These are phyloP conservation scores for Murina feae DNA, from an alignment of 2,113 vertebrate genomes.

Conservation along the genomic window DNA sequence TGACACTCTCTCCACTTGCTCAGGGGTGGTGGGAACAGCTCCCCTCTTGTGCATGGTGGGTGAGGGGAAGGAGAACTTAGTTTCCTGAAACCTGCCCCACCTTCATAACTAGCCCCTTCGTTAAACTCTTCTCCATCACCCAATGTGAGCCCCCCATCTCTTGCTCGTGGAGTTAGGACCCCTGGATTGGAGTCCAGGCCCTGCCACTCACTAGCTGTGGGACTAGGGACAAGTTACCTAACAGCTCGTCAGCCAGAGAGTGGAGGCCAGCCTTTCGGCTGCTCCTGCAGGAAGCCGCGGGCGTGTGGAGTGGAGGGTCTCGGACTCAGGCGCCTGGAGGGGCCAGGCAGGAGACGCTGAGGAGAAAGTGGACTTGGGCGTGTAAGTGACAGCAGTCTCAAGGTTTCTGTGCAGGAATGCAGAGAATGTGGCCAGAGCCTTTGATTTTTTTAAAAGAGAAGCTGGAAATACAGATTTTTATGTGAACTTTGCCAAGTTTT, in stretches of 20 bases:
- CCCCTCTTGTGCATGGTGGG: neutral
- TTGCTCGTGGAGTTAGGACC: neutral
- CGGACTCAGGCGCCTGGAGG: neutral
- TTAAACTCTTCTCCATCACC: neutral
- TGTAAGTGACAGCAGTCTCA: neutral
- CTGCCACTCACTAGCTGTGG: neutral
- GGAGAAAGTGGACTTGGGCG: fast-evolving
- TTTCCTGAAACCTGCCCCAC: neutral
- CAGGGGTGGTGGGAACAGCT: neutral
- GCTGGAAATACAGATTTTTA: neutral
- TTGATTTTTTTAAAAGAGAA: neutral
- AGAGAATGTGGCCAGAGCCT: neutral
- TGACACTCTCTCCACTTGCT: neutral
- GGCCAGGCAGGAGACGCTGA: neutral
- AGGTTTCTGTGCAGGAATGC: neutral
- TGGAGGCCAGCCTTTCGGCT: neutral
- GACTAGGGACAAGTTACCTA: neutral
- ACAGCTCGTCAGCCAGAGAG: neutral
- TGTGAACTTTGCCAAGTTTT: neutral
- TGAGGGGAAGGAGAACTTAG: fast-evolving
- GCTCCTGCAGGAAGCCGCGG: neutral
- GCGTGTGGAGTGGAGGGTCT: neutral
- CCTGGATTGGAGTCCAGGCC: neutral
- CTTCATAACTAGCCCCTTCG: neutral
- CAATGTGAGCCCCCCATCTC: neutral